Evolutionary conservation across 2,797 vertebrate genomes (phyloP), one percentile per base, ranked within the genome.

Genomic region (Melanotaenia nigrans): DNA sequence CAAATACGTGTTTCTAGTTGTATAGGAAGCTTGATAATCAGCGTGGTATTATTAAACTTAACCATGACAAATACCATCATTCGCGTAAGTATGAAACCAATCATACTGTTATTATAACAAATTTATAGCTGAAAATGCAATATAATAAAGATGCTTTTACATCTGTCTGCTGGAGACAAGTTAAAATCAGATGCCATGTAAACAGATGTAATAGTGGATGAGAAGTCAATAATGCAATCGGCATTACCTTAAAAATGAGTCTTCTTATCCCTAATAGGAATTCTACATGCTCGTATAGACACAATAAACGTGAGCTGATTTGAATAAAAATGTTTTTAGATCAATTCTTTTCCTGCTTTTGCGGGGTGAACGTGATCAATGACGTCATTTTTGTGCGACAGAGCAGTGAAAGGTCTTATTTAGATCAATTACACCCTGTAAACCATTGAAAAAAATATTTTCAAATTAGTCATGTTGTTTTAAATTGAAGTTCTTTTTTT

Each of bases 351-450:
- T 84, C 66, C 85, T 81, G 65, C 7, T 25, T 85, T 28, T 30
- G 40, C 33, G 63, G 36, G 25, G 30, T 38, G 64, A 74, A 83
- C 88, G 92, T 90, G 85, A 93, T 12, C 70, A 0, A 1, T 35
- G 42, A 91, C 91, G 92, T 78, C 1, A 16, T 51, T 32, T 65
- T 59, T 33, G 35, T 49, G 92, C 90, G 93, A 85, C 92, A 30
- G 2, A 35, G 1, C 0, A 8, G 3, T 0, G 0, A 33, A 16
- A 1, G n/a, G 8, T 1, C 0, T 11, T 55, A 47, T 2, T 28
- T 18, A 32, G 16, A 32, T 7, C 13, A 12, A 5, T 25, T 54
- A 25, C 20, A 49, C 8, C 8, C 22, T 3, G 8, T 2, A 0
- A 49, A 20, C 20, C 8, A 49, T 22, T 49, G 8, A 49, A 49